Percentiles rank a stretch among this genome's conserved stretches.
phyloP scores from a whole-genome alignment of 2,888 invertebrate species.

The Lumbricus terrestris region DNA sequence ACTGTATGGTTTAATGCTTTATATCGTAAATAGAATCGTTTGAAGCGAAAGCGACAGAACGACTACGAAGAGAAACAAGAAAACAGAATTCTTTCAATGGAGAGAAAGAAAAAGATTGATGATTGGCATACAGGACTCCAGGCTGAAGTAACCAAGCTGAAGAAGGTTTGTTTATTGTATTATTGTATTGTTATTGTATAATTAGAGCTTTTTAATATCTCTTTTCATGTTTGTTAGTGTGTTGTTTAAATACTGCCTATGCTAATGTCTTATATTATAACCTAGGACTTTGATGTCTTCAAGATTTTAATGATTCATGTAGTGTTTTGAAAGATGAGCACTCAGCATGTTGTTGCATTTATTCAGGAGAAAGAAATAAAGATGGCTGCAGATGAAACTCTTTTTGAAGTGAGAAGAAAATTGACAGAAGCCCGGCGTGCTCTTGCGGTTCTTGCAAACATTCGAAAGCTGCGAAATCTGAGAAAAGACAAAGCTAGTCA shows the following conservation, averaged over 20 bases:
- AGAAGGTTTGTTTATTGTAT: background rate
- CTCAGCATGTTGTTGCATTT: background rate
- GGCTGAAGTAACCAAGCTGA: background rate
- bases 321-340: background rate
- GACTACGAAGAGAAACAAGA: conserved; percentile 8
- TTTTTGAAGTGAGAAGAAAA: conserved; percentile 17
- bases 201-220: background rate
- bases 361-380: conserved; percentile 19
- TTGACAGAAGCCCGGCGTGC: conserved; percentile 5
- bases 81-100: background rate
- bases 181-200: too few species aligned
- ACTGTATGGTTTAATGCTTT: background rate
- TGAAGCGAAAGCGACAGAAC: background rate
- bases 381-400: conserved; percentile 4
- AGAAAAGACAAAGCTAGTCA: conserved; percentile 16
- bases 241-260: background rate
- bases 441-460: background rate
- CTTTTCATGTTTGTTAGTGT: background rate
- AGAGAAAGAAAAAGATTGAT: background rate
- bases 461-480: background rate
- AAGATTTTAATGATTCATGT: background rate
- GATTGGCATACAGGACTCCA: background rate
- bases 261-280: background rate
- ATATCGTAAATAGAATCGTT: background rate
- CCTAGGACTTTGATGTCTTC: too few species aligned